Evolutionary conservation across 2,113 vertebrate species (phyloP), one percentile per base, ranked within the genome.

Genomic region (Chiloscyllium plagiosum): DNA sequence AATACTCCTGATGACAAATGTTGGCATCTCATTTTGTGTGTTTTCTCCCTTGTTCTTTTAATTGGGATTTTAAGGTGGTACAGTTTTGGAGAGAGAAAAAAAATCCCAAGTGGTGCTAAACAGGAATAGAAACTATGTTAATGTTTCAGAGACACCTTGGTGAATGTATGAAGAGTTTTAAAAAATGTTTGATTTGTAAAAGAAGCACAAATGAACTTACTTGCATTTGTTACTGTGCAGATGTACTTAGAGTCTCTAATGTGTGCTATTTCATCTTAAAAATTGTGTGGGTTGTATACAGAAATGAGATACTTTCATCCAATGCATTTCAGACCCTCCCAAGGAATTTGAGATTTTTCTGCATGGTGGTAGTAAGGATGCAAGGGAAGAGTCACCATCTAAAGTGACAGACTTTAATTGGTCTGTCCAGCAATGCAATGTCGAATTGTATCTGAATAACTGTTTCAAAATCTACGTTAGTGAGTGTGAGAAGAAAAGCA

Each of bases 1-100:
- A 96, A 69, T 95, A 97, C 50, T 96, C 97, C 83, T 97, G 96
- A 96, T 96, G 96, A 97, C 97, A 97, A 97, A 97, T 96, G 96
- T 95, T 96, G 96, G 72, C 96, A 96, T 85, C 96, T 87, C 96
- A 97, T 97, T 96, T 97, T 96, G 96, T 96, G 97, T 96, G 37
- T 13, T 66, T 37, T n/a, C 90, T 47, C 42, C 42, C 42, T 17
- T 93, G n/a, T 17, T 61, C 52, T 83, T 52, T 47, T 50, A 87
- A 87, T 87, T 42, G 26, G 85, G 85, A 66, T 12, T 93, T 6
- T 61, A 33, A 93, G 29, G 22, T 68, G 92, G 65, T 20, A 69
- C 20, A 42, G 12, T 69, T 68, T 47, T 42, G 42, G 33, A 69
- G n/a, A 94, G 22, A 56, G 6, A 89, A 56, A 10, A 13, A 29